Conservation (phyloP, 1,140 invertebrate species). For the Conopomorpha cramerella region DNA sequence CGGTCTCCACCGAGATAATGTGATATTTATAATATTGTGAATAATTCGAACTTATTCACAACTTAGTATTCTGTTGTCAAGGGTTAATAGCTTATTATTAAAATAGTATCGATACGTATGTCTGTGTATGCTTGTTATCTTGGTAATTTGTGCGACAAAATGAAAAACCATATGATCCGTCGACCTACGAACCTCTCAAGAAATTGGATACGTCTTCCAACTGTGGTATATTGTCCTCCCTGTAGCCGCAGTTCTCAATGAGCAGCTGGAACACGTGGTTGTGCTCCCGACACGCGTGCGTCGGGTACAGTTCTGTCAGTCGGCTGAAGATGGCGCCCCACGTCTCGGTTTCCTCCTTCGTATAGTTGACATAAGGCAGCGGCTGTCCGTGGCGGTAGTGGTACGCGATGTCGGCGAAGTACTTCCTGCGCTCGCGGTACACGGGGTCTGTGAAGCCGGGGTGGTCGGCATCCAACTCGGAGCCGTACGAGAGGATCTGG, state of each 20-base stretch:
- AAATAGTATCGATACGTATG: too few species aligned
- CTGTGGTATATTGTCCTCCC: constrained; percentile 96
- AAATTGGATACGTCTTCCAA: constrained; percentile 97
- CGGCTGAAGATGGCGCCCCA: constrained; percentile 92
- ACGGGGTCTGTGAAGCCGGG: constrained; percentile 94
- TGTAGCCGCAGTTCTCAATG: constrained; percentile 95
- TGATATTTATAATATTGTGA: too few species aligned
- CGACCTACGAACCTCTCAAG: constrained; percentile 96
- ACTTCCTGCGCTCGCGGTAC: constrained; percentile 89
- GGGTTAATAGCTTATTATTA: too few species aligned
- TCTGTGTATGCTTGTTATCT: too few species aligned
- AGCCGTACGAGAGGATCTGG: constrained; percentile 94
- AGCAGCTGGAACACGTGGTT: constrained; percentile 96
- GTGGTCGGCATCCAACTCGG: constrained; percentile 95
- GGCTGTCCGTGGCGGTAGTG: constrained; percentile 92
- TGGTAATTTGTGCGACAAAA: too few species aligned
- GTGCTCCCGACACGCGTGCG: constrained; percentile 95
- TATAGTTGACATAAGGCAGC: constrained; percentile 88
- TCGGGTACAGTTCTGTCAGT: constrained; percentile 88
- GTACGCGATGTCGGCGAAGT: constrained; percentile 97
- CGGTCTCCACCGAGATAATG: too few species aligned
- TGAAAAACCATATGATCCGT: too few species aligned
- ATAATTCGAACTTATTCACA: too few species aligned
- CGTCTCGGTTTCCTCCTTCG: constrained; percentile 83
- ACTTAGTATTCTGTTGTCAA: too few species aligned